These are phyloP conservation scores for Arothron firmamentum DNA, from an alignment of 2,113 vertebrate species.

Conservation along the genomic window DNA sequence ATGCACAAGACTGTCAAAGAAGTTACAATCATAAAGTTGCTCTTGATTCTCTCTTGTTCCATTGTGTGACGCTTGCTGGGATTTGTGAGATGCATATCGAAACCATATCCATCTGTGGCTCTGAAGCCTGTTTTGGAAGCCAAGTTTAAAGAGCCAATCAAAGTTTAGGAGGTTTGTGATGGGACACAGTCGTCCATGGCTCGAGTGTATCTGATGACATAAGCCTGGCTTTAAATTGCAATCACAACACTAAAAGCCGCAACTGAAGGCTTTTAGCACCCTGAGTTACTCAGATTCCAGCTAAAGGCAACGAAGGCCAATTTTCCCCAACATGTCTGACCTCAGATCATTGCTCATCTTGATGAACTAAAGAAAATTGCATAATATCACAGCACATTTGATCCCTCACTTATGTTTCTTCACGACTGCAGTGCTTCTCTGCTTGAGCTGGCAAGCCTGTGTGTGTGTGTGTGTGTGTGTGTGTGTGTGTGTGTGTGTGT, in stretches of 20 bases:
- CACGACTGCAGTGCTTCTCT: slow-evolving; percentile 5
- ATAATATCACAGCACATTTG: slow-evolving; percentile 37
- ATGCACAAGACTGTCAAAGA: not conserved
- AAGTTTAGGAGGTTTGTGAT: slow-evolving; percentile 8
- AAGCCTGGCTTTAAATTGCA: not conserved
- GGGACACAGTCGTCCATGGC: not conserved
- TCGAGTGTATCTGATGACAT: slow-evolving; percentile 2
- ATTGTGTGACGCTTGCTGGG: not conserved
- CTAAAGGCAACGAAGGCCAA: no score
- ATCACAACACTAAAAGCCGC: not conserved
- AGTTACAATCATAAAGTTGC: not conserved
- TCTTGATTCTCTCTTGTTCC: slow-evolving; percentile 2
- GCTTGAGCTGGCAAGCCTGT: not conserved
- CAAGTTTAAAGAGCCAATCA: slow-evolving; percentile 8
- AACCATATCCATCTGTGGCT: slow-evolving; percentile 27
- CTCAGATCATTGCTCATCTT: slow-evolving; percentile 1
- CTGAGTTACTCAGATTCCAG: no score
- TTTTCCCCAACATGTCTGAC: not conserved
- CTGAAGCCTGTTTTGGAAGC: not conserved
- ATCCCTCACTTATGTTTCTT: slow-evolving; percentile 6
- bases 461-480: slow-evolving; percentile 6
- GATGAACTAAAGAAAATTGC: slow-evolving; percentile 21
- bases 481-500: no score
- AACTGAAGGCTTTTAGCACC: no score
- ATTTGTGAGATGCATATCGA: not conserved